Conservation (phyloP, 1,140 invertebrate species). For the Pseudomyrmex gracilis region DNA sequence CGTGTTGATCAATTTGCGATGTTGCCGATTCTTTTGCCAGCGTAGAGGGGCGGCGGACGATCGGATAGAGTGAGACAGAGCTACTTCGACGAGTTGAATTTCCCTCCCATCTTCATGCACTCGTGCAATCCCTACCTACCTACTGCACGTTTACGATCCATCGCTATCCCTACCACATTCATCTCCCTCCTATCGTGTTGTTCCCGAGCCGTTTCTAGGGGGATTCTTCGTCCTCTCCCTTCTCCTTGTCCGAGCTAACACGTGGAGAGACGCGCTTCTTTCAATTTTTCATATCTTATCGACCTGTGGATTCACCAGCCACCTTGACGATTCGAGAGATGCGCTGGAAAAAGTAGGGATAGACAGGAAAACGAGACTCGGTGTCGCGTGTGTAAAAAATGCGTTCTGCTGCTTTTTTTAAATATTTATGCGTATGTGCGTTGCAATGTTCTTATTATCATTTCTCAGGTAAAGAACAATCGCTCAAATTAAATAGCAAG, state of each 20-base stretch:
- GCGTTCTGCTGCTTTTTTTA: too few relatives aligned
- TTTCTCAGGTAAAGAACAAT: neutral
- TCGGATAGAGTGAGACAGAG: conserved; percentile 44
- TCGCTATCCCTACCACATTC: too few relatives aligned
- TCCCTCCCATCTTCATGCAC: neutral
- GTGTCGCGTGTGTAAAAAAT: neutral
- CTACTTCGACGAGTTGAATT: conserved; percentile 16
- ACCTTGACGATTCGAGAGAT: neutral
- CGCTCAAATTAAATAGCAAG: neutral
- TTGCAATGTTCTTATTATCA: conserved; percentile 3
- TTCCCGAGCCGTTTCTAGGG: conserved; percentile 54
- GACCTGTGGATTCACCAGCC: conserved; percentile 82
- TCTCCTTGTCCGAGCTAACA: conserved; percentile 58
- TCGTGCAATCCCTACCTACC: neutral
- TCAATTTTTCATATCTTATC: conserved; percentile 82
- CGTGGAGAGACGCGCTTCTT: conserved; percentile 78
- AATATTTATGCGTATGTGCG: neutral
- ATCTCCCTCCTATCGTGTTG: conserved; percentile 26
- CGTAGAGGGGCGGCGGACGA: conserved; percentile 59
- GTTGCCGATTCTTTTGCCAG: conserved; percentile 79
- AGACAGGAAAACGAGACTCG: neutral
- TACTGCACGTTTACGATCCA: neutral
- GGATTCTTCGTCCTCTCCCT: conserved; percentile 42
- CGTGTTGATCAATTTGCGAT: conserved; percentile 83
- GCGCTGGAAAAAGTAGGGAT: conserved; percentile 21